Evolutionary conservation across 2,888 invertebrate genomes (phyloP).

Genomic region (Diachrysia chrysitis): DNA sequence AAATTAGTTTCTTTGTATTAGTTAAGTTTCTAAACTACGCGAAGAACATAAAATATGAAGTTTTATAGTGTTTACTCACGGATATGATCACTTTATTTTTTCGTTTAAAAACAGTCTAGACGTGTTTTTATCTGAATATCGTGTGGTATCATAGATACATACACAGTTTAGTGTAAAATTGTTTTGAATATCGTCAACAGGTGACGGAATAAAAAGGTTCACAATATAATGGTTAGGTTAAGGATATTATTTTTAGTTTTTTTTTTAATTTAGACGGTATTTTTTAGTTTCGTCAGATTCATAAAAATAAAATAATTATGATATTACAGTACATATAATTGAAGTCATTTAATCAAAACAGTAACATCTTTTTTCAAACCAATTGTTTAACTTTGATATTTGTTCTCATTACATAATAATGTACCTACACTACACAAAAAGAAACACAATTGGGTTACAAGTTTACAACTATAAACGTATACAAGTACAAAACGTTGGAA

Average conservation of each 20-base stretch:
- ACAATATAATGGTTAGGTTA: no score
- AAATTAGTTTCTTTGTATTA: not conserved
- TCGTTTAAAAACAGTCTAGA: slow-evolving; percentile 44
- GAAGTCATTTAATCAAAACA: no score
- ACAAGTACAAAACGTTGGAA: slow-evolving; percentile 3
- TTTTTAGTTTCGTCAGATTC: no score
- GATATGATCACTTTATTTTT: slow-evolving; percentile 31
- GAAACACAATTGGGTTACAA: not conserved
- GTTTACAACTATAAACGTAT: not conserved
- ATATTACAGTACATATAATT: no score
- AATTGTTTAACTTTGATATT: no score
- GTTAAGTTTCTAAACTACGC: slow-evolving; percentile 25
- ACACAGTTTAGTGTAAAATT: slow-evolving; percentile 11
- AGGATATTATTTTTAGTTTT: no score
- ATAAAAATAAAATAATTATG: no score
- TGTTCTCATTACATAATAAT: not conserved
- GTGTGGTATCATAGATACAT: not conserved
- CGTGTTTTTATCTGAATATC: slow-evolving; percentile 34
- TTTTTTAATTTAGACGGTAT: no score
- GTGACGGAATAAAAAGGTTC: no score
- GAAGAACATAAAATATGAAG: slow-evolving; percentile 18
- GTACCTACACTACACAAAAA: not conserved
- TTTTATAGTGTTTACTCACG: slow-evolving; percentile 37
- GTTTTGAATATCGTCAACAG: slow-evolving; percentile 5
- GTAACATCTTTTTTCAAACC: no score